Evolutionary conservation across 2,888 invertebrate species (phyloP).

Genomic region (Elmis aenea): DNA sequence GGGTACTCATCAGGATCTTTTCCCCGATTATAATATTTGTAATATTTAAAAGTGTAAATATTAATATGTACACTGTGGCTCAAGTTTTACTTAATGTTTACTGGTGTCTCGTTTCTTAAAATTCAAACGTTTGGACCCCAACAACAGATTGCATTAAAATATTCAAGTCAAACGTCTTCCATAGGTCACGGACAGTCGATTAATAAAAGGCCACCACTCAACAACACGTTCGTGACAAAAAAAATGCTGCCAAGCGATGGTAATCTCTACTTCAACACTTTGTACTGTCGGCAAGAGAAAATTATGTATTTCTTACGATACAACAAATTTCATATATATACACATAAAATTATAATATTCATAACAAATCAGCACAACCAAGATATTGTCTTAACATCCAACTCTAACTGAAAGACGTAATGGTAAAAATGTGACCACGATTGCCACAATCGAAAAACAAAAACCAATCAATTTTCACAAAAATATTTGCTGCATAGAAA

Average conservation of each 20-base stretch:
- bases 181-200: conserved; percentile 15
- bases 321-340: conserved; percentile 7
- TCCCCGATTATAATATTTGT: no score
- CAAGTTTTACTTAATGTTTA: no score
- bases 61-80: no score
- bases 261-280: conserved; percentile 28
- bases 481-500: conserved; percentile 29
- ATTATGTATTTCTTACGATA: conserved; percentile 31
- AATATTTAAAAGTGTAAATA: no score
- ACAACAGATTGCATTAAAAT: conserved; percentile 8
- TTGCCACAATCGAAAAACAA: no score
- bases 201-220: conserved; percentile 11
- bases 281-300: conserved; percentile 42
- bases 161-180: conserved; percentile 6
- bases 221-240: conserved; percentile 5
- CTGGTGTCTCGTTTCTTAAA: conserved; percentile 14
- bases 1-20: no score
- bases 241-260: conserved; percentile 9
- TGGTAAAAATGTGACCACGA: no score
- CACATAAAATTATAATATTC: conserved; percentile 1
- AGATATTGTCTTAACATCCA: no score
- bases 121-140: conserved; percentile 17
- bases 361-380: conserved; percentile 1
- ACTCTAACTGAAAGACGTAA: no score
- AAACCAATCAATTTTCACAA: no score